phyloP scores from a whole-genome alignment of 2,888 invertebrate genomes.

The Drosophila borborema region DNA sequence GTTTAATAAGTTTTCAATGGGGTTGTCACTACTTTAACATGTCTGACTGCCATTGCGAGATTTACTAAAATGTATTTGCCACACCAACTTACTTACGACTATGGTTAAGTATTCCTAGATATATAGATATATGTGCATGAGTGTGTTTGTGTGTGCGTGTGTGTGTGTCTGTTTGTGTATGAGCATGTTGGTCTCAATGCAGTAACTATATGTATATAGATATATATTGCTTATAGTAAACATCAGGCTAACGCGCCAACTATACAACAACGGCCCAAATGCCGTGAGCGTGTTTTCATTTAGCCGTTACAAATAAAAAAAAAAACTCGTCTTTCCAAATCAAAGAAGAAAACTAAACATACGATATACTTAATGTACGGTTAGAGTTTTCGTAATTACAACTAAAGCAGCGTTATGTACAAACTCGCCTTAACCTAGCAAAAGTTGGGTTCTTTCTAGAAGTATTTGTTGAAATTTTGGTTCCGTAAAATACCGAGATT shows the following conservation, averaged over 20 bases:
- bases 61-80: slow-evolving; percentile 69
- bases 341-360: slow-evolving; percentile 9
- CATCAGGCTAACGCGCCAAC: slow-evolving; percentile 76
- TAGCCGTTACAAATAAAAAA: slow-evolving; percentile 46
- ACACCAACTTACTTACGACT: slow-evolving; percentile 72
- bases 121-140: slow-evolving; percentile 21
- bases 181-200: slow-evolving; percentile 70
- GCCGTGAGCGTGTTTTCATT: slow-evolving; percentile 54
- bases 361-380: slow-evolving; percentile 29
- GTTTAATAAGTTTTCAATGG: slow-evolving; percentile 20
- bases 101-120: slow-evolving; percentile 44
- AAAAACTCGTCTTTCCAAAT: slow-evolving; percentile 42
- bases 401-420: slow-evolving; percentile 48
- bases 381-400: slow-evolving; percentile 27
- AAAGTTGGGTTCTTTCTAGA: slow-evolving; percentile 25
- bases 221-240: slow-evolving; percentile 84
- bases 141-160: slow-evolving; percentile 29
- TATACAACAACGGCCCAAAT: slow-evolving; percentile 58
- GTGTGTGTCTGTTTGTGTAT: slow-evolving; percentile 22
- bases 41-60: slow-evolving; percentile 22
- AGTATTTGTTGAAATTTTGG: slow-evolving; percentile 39
- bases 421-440: slow-evolving; percentile 37
- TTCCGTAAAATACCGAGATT: slow-evolving; percentile 47
- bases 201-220: slow-evolving; percentile 60
- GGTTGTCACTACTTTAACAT: slow-evolving; percentile 7